Conservation (phyloP, 2,113 vertebrate genomes). For the Emydura subglobosa region DNA sequence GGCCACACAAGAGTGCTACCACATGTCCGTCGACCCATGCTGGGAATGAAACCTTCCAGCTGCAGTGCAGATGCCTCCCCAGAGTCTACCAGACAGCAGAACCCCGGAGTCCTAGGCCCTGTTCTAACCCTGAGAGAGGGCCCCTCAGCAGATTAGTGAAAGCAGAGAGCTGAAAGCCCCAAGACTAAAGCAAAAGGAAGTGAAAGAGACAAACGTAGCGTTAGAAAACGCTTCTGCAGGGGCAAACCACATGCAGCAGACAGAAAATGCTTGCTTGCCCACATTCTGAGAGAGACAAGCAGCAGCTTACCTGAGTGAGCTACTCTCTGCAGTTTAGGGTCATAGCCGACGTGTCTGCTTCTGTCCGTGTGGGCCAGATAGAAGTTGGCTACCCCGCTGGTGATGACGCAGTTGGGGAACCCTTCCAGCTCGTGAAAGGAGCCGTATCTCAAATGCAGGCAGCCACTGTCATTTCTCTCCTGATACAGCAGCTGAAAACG, state of each 20-base stretch:
- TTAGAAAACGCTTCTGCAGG: too few species aligned
- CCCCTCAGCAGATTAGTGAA: too few species aligned
- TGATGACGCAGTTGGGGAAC: constrained; percentile 74
- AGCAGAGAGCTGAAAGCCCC: too few species aligned
- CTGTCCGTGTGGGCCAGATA: constrained; percentile 82
- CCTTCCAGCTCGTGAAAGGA: constrained; percentile 62
- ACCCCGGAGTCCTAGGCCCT: too few species aligned
- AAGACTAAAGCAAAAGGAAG: too few species aligned
- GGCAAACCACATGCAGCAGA: neutral
- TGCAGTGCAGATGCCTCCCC: too few species aligned
- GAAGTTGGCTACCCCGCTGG: constrained; percentile 78
- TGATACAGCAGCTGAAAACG: constrained; percentile 75
- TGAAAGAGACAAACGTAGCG: too few species aligned
- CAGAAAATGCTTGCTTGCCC: neutral
- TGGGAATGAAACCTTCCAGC: too few species aligned
- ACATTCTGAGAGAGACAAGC: neutral
- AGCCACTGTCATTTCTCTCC: constrained; percentile 70
- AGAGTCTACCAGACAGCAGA: too few species aligned
- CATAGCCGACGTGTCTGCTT: constrained; percentile 78
- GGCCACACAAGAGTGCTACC: too few species aligned
- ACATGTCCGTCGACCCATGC: too few species aligned
- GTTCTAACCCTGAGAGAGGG: too few species aligned
- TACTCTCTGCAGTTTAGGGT: constrained; percentile 76
- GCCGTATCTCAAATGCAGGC: constrained; percentile 55
- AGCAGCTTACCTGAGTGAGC: constrained; percentile 76